Evolutionary conservation across 2,888 invertebrate genomes (phyloP), one percentile per base, ranked within the genome.

Genomic region (Cephus runcator): DNA sequence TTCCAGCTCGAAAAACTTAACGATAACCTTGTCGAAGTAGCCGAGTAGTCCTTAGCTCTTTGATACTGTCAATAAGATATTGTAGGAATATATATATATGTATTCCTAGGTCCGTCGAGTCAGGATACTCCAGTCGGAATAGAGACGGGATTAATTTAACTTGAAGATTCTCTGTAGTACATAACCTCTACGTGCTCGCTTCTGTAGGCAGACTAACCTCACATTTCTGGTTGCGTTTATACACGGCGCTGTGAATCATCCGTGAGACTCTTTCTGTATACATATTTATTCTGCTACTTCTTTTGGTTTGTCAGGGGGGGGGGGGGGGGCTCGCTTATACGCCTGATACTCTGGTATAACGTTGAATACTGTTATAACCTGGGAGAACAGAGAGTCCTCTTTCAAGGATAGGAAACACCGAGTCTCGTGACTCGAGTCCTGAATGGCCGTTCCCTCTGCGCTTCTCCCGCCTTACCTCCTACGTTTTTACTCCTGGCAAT

Each of bases 1-100:
- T 80, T 79, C 71, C 71, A 12, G 71, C 71, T 84, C 73, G 84
- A 82, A 81, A 83, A 82, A 75, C 75, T 9, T 68, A 68, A 69
- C 69, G 75, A 75, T 71, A 71, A 34, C 71, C 71, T 71, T 71
- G 71, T 31, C 71, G 71, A 71, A 23, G 33, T 56, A 56, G 56
- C 56, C 56, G 23, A 23, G 9, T 23, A 56, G 40, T 40, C 40
- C 15, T 40, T 6, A 15, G 56, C 23, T 23, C 56, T 9, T 56
- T 15, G 56, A 40, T 40, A 40, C 15, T 15, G 56, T 23, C 56
- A 56, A 9, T 56, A 23, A 56, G 56, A 56, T 56, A 23, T 56
- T 9, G 23, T 6, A 9, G 23, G 23, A 56, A 56, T 56, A 23
- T 23, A 56, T 56, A 23, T 23, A 6, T 23, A 56, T 0, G 6